These are phyloP conservation scores for Caranx ignobilis DNA, from an alignment of 2,113 vertebrate genomes.

Conservation along the genomic window DNA sequence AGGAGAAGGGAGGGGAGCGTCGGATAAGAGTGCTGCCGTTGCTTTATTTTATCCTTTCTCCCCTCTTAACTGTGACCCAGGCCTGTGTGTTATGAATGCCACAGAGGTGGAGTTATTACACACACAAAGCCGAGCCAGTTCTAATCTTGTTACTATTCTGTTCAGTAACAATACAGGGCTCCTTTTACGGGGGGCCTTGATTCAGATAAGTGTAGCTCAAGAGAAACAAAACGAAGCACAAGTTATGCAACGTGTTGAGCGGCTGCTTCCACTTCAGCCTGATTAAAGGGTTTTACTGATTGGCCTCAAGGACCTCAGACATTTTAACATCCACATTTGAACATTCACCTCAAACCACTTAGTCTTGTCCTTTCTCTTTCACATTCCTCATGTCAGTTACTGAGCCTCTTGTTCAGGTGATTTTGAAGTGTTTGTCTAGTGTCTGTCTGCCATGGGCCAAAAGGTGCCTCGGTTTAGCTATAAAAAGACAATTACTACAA, in stretches of 20 bases:
- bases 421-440: conserved; percentile 21
- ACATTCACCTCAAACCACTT: conserved; percentile 11
- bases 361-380: conserved; percentile 12
- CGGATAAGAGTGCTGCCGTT: conserved; percentile 73
- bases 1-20: conserved; percentile 74
- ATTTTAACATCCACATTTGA: conserved; percentile 33
- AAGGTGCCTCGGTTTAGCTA: conserved; percentile 52
- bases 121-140: conserved; percentile 65
- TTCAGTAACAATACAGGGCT: conserved; percentile 67
- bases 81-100: conserved; percentile 68
- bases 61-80: conserved; percentile 63
- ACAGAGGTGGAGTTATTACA: conserved; percentile 68
- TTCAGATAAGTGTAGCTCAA: conserved; percentile 55
- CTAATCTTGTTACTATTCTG: conserved; percentile 74
- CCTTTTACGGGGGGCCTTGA: conserved; percentile 31
- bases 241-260: conserved; percentile 19
- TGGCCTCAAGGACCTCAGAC: background rate
- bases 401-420: conserved; percentile 40
- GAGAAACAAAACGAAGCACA: conserved; percentile 47
- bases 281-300: conserved; percentile 18
- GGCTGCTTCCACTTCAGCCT: conserved; percentile 13
- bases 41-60: conserved; percentile 71
- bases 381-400: conserved; percentile 21
- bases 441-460: conserved; percentile 39
- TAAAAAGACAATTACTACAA: conserved; percentile 71